phyloP scores from a whole-genome alignment of 1,140 invertebrate species.

The Cryptotermes secundus region DNA sequence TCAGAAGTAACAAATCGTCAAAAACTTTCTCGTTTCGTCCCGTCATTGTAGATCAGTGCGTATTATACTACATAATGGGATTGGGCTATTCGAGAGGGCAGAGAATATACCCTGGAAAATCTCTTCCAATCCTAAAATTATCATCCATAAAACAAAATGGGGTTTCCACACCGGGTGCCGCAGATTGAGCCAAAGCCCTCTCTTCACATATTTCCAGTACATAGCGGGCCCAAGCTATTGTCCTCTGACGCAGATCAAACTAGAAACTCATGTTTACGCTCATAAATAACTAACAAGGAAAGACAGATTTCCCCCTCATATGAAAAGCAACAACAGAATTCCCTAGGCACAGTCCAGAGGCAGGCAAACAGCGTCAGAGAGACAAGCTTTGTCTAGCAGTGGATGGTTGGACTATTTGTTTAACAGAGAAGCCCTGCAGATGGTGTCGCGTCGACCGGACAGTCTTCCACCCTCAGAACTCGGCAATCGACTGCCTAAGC shows the following conservation, averaged over 20 bases:
- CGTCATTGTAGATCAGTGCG: neutral
- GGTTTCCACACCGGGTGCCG: neutral
- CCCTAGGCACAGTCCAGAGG: neutral
- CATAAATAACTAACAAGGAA: constrained; percentile 20
- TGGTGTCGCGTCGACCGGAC: neutral
- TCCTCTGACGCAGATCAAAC: constrained; percentile 14
- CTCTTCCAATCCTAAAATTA: neutral
- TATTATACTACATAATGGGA: neutral
- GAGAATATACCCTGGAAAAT: neutral
- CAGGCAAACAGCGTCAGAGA: neutral
- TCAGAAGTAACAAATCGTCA: neutral
- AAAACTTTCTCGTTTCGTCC: neutral
- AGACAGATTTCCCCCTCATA: constrained; percentile 10
- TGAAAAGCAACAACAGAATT: neutral
- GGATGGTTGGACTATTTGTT: neutral
- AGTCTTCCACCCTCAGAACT: neutral
- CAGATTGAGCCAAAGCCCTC: neutral
- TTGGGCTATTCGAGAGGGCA: neutral
- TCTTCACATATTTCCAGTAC: neutral
- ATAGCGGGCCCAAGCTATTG: neutral
- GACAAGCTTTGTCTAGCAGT: neutral
- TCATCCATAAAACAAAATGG: constrained; percentile 9
- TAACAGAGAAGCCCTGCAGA: constrained; percentile 4
- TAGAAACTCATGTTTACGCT: constrained; percentile 3
- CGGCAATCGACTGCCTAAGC: neutral